Base-by-base conservation (phyloP, 2,888 invertebrate genomes). In the Drosophila mettleri region DNA sequence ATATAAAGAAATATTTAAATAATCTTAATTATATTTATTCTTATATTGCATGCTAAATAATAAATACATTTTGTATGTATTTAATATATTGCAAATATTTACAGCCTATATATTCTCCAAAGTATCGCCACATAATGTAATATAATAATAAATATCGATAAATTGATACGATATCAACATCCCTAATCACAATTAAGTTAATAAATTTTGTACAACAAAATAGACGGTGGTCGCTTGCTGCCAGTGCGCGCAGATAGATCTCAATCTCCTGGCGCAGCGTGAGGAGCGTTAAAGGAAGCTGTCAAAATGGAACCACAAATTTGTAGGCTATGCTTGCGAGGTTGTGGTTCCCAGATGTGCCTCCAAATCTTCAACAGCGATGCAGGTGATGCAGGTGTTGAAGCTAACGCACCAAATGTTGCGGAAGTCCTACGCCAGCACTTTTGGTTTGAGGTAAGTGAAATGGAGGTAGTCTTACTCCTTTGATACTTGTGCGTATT, bases 391-490 rank as follows among this genome's bases (percentile, higher is more conserved):
- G 80, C 83, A 18, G 73, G 73, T 31, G 73, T 79, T 12, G 82
- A 80, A 16, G 71, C 53, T 10, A 80, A 84, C 54, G 38, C 71
- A 14, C 69, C 85, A 7, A 88, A 88, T 62, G 89, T 90, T 8
- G 87, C 91, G 0, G 75, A 79, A 46, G 78, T 91, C 39, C 69
- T 92, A 29, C 86, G 88, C 58, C 88, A 91, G 59, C 91, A 92
- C 69, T 91, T 92, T 68, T 89, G 89, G 89, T 90, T 92, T 53
- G 88, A 90, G 89, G 92, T 92, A 39, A 70, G 49, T n/a, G 18
- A 16, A 39, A 5, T 38, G 12, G 49, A 22, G 18, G 22, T 16
- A 41, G 54, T 54, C 34, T 16, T 29, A 33, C 27, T 14, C 9
- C 14, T n/a, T n/a, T n/a, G 5, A 48, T 10, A 46, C 18, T 31